Evolutionary conservation across 2,888 invertebrate genomes (phyloP), one percentile per base, ranked within the genome.

Genomic region (Quadroppia sp.): DNA sequence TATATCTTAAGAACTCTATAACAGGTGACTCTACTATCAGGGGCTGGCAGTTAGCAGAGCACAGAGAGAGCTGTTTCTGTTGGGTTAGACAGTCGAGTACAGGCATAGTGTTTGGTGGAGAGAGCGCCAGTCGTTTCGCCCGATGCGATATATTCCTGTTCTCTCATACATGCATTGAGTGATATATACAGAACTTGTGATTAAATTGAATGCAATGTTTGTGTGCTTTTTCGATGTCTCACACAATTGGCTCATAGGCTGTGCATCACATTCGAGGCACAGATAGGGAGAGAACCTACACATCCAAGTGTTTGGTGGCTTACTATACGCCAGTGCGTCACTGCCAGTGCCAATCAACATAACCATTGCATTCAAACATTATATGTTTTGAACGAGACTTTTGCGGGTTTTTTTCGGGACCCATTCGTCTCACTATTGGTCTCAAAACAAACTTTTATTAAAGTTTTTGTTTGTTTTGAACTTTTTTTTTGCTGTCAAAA

Each of bases 291-390:
- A 45, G 45, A 7, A 45, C 17, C 6, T 15, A 17, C 15, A 45
- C 45, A 15, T 15, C 45, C 11, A 13, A 2, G 15, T 17, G 45
- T 45, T 45, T 17, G 2, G 45, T 7, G 53, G 53, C 53, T 53
- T 53, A 20, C 53, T 20, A 23, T 53, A 53, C 53, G 53, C 53
- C 53, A 53, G 53, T 53, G 53, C 53, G 53, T 53, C 53, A 20
- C 13, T 53, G 53, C 53, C 53, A 53, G 28, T 53, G 28, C 53
- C 28, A 28, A 53, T 45, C 45, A 45, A 2, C 2, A 15, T 45
- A 45, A 45, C 45, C 53, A n/a, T n/a, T 53, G 36, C 6, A 9
- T 9, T 36, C 36, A 36, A 36, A 36, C 9, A 7, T 36, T 36
- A 7, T 7, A 36, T 53, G 28, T 13, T 53, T 53, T 53, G 3